A percentile compares a stretch with the other conserved stretches of the same genome.
These are phyloP conservation scores for Sciurus niger DNA, from an alignment of 2,113 vertebrate species.

Conservation along the genomic window DNA sequence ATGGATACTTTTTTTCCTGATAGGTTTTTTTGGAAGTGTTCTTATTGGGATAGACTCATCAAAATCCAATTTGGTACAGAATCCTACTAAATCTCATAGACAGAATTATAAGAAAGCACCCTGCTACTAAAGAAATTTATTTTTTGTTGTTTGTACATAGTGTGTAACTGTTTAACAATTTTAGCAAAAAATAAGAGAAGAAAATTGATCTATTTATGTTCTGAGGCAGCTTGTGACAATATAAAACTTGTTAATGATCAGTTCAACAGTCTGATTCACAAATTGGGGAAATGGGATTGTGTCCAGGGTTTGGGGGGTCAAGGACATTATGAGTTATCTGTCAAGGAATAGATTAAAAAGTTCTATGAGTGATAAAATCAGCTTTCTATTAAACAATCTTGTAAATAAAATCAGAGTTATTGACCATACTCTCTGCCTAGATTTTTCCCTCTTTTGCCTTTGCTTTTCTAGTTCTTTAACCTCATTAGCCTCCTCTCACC, in stretches of 20 bases:
- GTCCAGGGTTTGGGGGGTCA: neutral
- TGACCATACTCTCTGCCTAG: neutral
- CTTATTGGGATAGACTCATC: neutral
- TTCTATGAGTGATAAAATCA: neutral
- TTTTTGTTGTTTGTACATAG: neutral
- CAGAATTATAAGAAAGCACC: neutral
- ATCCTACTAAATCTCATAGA: neutral
- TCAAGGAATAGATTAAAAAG: slow-evolving; percentile 1
- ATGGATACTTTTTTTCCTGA: neutral
- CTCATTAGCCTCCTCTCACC: neutral
- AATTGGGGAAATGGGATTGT: neutral
- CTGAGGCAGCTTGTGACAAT: neutral
- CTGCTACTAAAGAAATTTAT: neutral
- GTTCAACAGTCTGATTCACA: neutral
- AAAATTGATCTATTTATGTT: slow-evolving; percentile 14
- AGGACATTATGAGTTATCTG: neutral
- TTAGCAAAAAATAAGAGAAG: slow-evolving; percentile 36
- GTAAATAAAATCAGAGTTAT: neutral
- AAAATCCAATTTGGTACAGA: neutral
- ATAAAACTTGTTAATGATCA: neutral
- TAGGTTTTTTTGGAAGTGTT: neutral
- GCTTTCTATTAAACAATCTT: slow-evolving; percentile 31
- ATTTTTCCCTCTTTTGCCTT: neutral
- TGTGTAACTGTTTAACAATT: slow-evolving; percentile 15
- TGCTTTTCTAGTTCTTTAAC: neutral